phyloP scores from a whole-genome alignment of 2,113 vertebrate species.

The Triplophysa siluroides region DNA sequence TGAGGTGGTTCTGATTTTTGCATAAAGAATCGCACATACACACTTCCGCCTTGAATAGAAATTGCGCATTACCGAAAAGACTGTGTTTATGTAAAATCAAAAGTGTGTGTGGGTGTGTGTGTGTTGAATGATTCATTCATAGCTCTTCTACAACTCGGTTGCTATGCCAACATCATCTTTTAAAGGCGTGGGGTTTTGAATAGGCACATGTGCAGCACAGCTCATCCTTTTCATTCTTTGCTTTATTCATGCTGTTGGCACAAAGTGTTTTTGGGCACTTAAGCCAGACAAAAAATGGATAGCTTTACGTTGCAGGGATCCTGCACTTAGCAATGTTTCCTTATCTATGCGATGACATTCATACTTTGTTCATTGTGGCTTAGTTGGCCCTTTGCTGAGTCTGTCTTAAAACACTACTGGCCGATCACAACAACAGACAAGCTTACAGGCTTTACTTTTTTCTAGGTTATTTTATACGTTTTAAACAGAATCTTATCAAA shows the following conservation, averaged over 20 bases:
- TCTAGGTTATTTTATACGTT: too few relatives aligned
- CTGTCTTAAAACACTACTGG: too few relatives aligned
- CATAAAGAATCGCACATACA: neutral
- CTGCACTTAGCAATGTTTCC: neutral
- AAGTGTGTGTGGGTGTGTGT: neutral
- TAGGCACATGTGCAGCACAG: neutral
- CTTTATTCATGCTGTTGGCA: neutral
- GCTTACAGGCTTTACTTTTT: too few relatives aligned
- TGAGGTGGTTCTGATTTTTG: neutral
- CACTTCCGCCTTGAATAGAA: neutral
- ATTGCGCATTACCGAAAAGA: neutral
- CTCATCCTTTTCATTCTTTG: neutral
- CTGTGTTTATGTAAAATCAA: neutral
- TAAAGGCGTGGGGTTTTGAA: conserved; percentile 12
- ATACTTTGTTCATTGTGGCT: too few relatives aligned
- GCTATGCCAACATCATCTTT: conserved; percentile 5
- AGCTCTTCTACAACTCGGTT: conserved; percentile 1
- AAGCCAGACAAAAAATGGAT: too few relatives aligned
- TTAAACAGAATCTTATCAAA: too few relatives aligned
- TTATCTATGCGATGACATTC: too few relatives aligned
- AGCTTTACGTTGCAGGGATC: too few relatives aligned
- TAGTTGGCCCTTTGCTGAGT: too few relatives aligned
- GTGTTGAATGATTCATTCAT: conserved; percentile 24
- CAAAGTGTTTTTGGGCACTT: neutral
- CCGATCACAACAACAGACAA: too few relatives aligned